These are phyloP conservation scores for Verasper variegatus DNA, from an alignment of 2,113 vertebrate genomes.

Conservation along the genomic window DNA sequence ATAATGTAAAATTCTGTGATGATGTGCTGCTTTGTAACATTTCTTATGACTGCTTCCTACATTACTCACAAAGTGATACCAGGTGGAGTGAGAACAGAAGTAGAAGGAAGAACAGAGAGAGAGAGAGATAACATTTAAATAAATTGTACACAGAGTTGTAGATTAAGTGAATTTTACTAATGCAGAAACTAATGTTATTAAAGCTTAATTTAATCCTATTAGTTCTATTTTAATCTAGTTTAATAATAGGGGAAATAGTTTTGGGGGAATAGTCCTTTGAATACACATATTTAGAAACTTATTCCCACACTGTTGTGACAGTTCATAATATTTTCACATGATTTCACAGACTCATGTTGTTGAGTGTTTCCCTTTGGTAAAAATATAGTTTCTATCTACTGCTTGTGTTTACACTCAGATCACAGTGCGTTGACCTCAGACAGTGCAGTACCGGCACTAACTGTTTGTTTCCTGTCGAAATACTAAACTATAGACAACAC, in stretches of 20 bases:
- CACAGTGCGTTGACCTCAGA: not conserved
- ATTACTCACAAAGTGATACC: not conserved
- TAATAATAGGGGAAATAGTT: not conserved
- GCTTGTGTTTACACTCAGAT: not conserved
- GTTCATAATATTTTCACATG: not conserved
- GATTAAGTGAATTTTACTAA: no score
- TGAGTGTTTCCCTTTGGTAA: not conserved
- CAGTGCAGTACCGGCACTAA: not conserved
- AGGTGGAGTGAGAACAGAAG: not conserved
- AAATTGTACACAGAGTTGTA: not conserved
- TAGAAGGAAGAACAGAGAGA: not conserved
- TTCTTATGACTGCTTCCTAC: not conserved
- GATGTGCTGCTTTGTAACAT: not conserved
- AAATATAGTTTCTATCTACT: not conserved
- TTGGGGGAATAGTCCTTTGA: no score
- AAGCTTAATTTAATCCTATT: no score
- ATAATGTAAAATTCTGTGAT: not conserved
- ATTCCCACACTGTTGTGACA: not conserved
- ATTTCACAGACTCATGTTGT: not conserved
- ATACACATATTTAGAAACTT: not conserved
- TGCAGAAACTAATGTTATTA: no score
- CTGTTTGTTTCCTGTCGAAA: conserved; percentile 17
- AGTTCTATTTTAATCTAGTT: no score
- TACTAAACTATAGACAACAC: conserved; percentile 7
- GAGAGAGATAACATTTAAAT: not conserved